A percentile compares a stretch with the other conserved stretches of the same genome.
Evolutionary conservation across 2,888 invertebrate genomes (phyloP).

Genomic region (Neria commutata): DNA sequence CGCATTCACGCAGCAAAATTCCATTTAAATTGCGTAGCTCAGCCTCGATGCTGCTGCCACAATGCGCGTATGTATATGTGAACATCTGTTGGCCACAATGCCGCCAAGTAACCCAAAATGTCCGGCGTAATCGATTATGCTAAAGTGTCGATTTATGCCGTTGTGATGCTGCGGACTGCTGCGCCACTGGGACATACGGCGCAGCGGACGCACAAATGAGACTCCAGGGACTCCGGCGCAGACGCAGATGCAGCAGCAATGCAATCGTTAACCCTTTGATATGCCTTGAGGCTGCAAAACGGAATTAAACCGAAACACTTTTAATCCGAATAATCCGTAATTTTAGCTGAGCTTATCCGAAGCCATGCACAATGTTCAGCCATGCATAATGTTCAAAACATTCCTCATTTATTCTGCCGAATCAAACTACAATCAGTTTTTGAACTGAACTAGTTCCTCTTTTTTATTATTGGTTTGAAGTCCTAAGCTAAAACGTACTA

Average conservation of each 20-base stretch:
- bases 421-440: too few relatives aligned
- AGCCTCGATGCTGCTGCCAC: constrained; percentile 16
- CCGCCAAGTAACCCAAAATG: background rate
- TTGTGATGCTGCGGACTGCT: background rate
- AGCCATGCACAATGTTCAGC: too few relatives aligned
- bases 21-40: constrained; percentile 48
- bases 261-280: constrained; percentile 9
- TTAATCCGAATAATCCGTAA: too few relatives aligned
- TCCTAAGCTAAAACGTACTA: too few relatives aligned
- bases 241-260: constrained; percentile 7
- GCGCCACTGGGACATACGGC: background rate
- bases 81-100: background rate
- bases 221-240: constrained; percentile 21
- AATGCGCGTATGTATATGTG: background rate
- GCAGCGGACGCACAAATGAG: constrained; percentile 16
- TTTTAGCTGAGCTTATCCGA: too few relatives aligned
- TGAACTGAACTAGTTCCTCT: too few relatives aligned
- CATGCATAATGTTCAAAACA: too few relatives aligned
- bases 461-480: too few relatives aligned
- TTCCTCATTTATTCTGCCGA: too few relatives aligned
- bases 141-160: constrained; percentile 40
- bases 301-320: too few relatives aligned
- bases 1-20: constrained; percentile 38
- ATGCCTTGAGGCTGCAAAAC: too few relatives aligned
- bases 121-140: constrained; percentile 31